Evolutionary conservation across 2,113 vertebrate genomes (phyloP).

Genomic region (Polypterus bichir): DNA sequence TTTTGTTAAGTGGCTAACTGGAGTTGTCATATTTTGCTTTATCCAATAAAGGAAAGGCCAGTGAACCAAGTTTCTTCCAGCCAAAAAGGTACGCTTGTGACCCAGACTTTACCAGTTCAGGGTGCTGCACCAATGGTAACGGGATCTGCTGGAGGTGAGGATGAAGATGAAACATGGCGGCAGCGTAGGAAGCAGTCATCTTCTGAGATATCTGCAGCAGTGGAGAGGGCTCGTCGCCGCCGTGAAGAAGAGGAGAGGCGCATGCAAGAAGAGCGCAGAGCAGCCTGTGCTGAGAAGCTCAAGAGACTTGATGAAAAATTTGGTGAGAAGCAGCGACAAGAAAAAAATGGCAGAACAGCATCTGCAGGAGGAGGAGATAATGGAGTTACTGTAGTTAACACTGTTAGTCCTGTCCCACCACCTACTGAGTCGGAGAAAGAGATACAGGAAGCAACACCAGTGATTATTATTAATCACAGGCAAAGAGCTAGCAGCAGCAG

Average conservation of each 20-base stretch:
- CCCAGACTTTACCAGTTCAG: too few relatives aligned
- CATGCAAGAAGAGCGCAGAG: slow-evolving; percentile 82
- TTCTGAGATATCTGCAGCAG: slow-evolving; percentile 72
- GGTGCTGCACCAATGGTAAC: too few relatives aligned
- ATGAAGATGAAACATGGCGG: slow-evolving; percentile 84
- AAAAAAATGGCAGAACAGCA: slow-evolving; percentile 13
- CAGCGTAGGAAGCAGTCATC: slow-evolving; percentile 81
- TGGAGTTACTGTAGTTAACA: background rate
- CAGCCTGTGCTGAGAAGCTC: slow-evolving; percentile 80
- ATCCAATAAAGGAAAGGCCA: too few relatives aligned
- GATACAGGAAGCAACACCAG: slow-evolving; percentile 20
- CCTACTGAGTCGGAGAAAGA: slow-evolving; percentile 28
- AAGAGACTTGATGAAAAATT: slow-evolving; percentile 77
- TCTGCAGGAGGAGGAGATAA: slow-evolving; percentile 38
- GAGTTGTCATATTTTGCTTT: too few relatives aligned
- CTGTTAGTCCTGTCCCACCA: slow-evolving; percentile 31
- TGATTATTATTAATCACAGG: slow-evolving; percentile 17
- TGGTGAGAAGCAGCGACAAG: slow-evolving; percentile 17
- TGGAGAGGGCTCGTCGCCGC: slow-evolving; percentile 73
- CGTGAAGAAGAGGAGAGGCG: slow-evolving; percentile 78
- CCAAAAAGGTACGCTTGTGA: too few relatives aligned
- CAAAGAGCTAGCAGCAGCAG: slow-evolving; percentile 54
- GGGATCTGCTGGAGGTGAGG: slow-evolving; percentile 38
- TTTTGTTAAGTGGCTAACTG: too few relatives aligned
- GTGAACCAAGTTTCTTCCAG: too few relatives aligned